Evolutionary conservation across 2,113 vertebrate species (phyloP).

Genomic region (Turdus rufiventris): DNA sequence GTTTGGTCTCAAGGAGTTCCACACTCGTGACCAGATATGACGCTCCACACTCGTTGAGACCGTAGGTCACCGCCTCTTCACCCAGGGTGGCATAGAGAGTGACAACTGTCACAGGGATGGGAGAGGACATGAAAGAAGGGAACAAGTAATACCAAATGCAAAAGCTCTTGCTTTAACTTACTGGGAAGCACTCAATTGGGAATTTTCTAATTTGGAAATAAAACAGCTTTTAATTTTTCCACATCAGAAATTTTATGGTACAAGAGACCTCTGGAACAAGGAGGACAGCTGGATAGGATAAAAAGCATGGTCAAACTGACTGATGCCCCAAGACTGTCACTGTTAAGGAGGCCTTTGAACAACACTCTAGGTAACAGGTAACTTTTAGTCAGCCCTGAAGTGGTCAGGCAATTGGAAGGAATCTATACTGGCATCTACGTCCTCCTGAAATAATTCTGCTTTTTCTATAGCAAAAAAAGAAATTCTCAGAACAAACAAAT

Average conservation of each 20-base stretch:
- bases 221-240: neutral
- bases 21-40: constrained; percentile 88
- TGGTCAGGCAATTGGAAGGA: neutral
- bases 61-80: constrained; percentile 88
- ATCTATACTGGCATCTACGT: neutral
- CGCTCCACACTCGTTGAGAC: constrained; percentile 90
- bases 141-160: neutral
- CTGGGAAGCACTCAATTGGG: neutral
- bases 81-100: constrained; percentile 95
- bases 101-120: constrained; percentile 77
- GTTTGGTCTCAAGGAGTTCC: constrained; percentile 89
- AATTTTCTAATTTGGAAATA: neutral
- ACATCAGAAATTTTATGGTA: neutral
- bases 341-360: neutral
- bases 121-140: neutral
- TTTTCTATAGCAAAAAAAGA: neutral
- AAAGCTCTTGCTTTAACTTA: neutral
- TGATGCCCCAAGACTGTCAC: neutral
- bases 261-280: neutral
- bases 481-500: neutral
- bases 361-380: neutral
- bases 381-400: neutral
- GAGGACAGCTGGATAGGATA: neutral
- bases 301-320: neutral
- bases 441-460: neutral